phyloP scores from a whole-genome alignment of 2,888 invertebrate genomes.

The Pterostichus niger region DNA sequence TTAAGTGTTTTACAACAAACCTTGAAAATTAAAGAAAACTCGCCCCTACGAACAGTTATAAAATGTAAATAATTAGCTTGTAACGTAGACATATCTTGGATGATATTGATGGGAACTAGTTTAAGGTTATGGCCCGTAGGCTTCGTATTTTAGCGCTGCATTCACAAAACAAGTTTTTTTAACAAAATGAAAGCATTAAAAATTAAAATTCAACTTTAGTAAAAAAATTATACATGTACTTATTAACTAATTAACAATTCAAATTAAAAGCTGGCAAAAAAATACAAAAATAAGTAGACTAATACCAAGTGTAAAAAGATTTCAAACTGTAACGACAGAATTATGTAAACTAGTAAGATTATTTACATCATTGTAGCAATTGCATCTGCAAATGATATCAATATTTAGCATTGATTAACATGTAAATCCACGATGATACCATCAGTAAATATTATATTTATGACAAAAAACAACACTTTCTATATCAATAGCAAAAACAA shows the following conservation, averaged over 20 bases:
- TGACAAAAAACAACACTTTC: conserved; percentile 43
- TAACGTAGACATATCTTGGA: no score
- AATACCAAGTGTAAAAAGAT: not conserved
- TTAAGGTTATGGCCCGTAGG: no score
- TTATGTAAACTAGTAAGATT: not conserved
- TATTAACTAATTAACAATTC: not conserved
- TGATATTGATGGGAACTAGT: no score
- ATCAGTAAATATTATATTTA: conserved; percentile 14
- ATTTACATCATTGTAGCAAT: conserved; percentile 13
- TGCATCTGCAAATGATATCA: conserved; percentile 21
- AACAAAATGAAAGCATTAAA: no score
- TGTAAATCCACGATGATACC: conserved; percentile 26
- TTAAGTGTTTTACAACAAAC: no score
- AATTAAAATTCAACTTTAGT: no score
- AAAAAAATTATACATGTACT: not conserved
- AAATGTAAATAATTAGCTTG: no score
- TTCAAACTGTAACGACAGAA: not conserved
- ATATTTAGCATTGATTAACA: conserved; percentile 40
- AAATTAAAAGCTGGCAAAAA: not conserved
- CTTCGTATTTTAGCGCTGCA: no score
- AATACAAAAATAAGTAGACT: not conserved
- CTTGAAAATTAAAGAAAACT: no score
- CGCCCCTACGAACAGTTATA: no score
- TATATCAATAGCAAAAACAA: conserved; percentile 36
- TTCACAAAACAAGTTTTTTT: no score